Conservation (phyloP, 1,140 invertebrate species). For the Lepidurus couesii region DNA sequence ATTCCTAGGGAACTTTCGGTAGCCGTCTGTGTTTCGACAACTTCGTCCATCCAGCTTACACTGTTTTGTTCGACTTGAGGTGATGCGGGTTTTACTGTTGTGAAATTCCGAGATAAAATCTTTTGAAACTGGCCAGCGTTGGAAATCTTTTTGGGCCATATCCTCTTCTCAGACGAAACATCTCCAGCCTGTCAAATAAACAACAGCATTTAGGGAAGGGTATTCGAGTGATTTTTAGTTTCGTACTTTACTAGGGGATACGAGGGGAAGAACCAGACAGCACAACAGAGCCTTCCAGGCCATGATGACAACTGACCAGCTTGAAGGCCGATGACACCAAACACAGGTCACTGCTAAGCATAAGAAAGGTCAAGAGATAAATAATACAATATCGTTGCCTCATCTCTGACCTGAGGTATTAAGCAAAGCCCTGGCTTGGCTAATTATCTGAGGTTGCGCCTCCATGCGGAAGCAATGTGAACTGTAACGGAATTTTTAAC, state of each 20-base stretch:
- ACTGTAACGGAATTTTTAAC: not conserved
- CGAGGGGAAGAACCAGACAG: not conserved
- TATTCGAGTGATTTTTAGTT: not conserved
- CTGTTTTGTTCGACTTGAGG: not conserved
- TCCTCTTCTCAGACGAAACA: not conserved
- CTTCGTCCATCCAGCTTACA: not conserved
- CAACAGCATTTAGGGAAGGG: not conserved
- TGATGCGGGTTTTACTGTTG: not conserved
- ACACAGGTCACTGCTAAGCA: not conserved
- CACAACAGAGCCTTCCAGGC: not conserved
- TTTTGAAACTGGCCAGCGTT: constrained; percentile 6
- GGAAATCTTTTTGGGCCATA: constrained; percentile 5
- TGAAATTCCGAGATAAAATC: not conserved
- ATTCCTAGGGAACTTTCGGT: not conserved
- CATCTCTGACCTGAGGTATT: too few species aligned
- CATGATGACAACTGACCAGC: not conserved
- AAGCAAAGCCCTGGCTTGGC: too few species aligned
- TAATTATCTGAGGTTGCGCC: too few species aligned
- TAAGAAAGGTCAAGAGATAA: too few species aligned
- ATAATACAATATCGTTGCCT: too few species aligned
- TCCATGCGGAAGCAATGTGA: not conserved
- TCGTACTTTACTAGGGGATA: not conserved
- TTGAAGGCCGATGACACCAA: not conserved
- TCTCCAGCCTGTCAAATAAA: not conserved
- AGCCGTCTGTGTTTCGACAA: not conserved